These are phyloP conservation scores for Erythrocercus mccallii DNA, from an alignment of 2,113 vertebrate genomes.

Conservation along the genomic window DNA sequence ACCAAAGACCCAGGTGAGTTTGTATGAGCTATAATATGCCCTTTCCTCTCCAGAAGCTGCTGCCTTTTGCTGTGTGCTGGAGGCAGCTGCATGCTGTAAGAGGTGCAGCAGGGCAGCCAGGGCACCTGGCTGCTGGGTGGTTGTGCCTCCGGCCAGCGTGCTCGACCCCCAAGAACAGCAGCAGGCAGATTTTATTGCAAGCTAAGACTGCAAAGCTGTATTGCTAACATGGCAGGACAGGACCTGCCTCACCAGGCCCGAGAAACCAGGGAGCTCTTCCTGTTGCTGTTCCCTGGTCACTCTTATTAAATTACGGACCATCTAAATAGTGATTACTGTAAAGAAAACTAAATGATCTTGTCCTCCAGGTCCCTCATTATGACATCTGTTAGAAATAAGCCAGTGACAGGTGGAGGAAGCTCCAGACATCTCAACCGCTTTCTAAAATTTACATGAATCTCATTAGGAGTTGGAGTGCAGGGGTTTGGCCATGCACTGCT, in stretches of 20 bases:
- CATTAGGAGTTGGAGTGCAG: neutral
- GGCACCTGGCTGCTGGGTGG: rapidly evolving
- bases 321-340: constrained; percentile 8
- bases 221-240: neutral
- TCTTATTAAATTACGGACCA: neutral
- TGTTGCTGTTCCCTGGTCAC: neutral
- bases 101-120: rapidly evolving
- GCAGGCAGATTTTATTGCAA: neutral
- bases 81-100: neutral
- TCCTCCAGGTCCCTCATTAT: neutral
- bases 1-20: neutral
- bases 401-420: constrained; percentile 3
- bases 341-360: neutral
- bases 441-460: neutral
- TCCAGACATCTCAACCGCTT: neutral
- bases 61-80: neutral
- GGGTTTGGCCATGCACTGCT: neutral
- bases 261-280: neutral
- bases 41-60: neutral
- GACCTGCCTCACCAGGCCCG: neutral
- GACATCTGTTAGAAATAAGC: neutral
- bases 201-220: neutral
- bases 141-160: rapidly evolving
- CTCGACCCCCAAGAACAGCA: rapidly evolving
- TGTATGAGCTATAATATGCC: neutral